A percentile compares a stretch with the other conserved stretches of the same genome.
Conservation (phyloP, 2,888 invertebrate genomes). For the Nephrotoma flavescens region DNA sequence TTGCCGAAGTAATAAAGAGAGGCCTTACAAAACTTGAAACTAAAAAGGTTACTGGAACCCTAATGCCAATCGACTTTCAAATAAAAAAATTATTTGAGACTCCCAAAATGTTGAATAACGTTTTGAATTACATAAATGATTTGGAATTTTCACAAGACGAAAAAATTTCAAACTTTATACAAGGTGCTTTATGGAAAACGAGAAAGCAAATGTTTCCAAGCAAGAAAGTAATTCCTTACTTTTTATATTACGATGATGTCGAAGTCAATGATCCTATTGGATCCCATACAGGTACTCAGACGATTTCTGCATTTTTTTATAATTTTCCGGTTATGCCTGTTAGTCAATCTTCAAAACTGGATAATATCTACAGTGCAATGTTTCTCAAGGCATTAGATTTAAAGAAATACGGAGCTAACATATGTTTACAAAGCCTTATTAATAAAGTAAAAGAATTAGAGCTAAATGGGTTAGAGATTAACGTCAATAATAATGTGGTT, state of each 20-base stretch:
- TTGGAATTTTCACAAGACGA: constrained; percentile 1
- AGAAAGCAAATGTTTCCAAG: constrained; percentile 3
- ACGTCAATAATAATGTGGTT: constrained; percentile 1
- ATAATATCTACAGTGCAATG: constrained; percentile 10
- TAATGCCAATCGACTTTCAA: constrained; percentile 12
- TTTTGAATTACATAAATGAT: constrained; percentile 6
- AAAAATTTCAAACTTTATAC: constrained; percentile 8
- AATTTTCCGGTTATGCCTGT: constrained; percentile 9
- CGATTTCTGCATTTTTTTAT: constrained; percentile 11
- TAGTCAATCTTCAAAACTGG: constrained; percentile 6
- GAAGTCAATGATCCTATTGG: constrained; percentile 11
- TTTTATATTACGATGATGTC: constrained; percentile 10
- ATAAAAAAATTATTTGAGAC: constrained; percentile 12
- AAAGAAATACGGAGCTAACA: constrained; percentile 9
- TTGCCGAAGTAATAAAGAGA: background rate
- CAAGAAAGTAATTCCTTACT: constrained; percentile 6
- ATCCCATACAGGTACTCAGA: constrained; percentile 9
- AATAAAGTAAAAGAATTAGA: constrained; percentile 10
- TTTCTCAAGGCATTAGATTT: constrained; percentile 10
- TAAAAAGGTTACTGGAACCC: constrained; percentile 8
- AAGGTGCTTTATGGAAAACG: constrained; percentile 10
- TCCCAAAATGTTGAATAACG: constrained; percentile 6
- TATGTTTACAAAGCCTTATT: constrained; percentile 9
- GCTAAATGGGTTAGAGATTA: constrained; percentile 1
- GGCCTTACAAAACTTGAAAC: constrained; percentile 9